A percentile compares a stretch with the other conserved stretches of the same genome.
These are phyloP conservation scores for Epinephelus coioides DNA, from an alignment of 2,797 vertebrate species.

Conservation along the genomic window DNA sequence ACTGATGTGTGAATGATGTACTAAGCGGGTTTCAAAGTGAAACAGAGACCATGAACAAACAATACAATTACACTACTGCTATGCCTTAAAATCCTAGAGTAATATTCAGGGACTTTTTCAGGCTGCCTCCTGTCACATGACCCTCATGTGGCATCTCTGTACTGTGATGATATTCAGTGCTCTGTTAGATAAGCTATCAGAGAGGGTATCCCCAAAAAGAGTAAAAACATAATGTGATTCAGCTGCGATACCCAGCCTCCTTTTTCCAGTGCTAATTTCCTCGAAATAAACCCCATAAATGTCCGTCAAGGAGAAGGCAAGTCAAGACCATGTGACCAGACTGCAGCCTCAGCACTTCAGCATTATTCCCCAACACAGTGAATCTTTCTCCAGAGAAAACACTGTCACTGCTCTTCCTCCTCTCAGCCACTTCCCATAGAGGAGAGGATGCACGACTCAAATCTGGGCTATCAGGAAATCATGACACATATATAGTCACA, in stretches of 20 bases:
- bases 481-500: conserved; percentile 39
- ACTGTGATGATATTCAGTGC: conserved; percentile 19
- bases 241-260: background rate
- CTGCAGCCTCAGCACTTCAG: conserved; percentile 78
- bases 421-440: conserved; percentile 25
- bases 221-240: conserved; percentile 23
- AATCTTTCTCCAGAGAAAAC: conserved; percentile 44
- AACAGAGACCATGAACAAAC: conserved; percentile 9
- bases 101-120: conserved; percentile 5
- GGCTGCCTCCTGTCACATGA: conserved; percentile 68
- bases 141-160: conserved; percentile 55
- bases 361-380: conserved; percentile 18
- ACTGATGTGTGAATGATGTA: background rate
- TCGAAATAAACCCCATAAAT: conserved; percentile 30
- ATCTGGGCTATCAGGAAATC: conserved; percentile 36
- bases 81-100: conserved; percentile 12
- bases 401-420: conserved; percentile 15
- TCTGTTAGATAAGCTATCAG: conserved; percentile 15
- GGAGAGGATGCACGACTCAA: background rate
- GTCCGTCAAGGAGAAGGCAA: conserved; percentile 40
- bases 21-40: background rate
- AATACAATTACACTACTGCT: background rate
- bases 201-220: background rate
- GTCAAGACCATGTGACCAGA: conserved; percentile 73
- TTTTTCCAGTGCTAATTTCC: conserved; percentile 4